Evolutionary conservation across 1,140 invertebrate species (phyloP), one percentile per base, ranked within the genome.

Genomic region (Drosophila ambigua): DNA sequence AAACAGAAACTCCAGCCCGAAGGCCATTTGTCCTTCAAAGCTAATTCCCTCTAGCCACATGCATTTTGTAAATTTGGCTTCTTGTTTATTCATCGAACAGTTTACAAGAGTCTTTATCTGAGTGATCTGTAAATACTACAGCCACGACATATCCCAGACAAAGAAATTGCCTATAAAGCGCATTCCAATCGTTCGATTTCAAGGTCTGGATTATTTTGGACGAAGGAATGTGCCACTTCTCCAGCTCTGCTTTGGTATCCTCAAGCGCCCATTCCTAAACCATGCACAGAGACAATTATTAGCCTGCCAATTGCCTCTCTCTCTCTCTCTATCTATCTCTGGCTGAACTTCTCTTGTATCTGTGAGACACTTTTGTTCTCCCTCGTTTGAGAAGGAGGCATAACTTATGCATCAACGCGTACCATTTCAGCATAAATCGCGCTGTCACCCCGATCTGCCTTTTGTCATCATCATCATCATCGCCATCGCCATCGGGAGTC

Each of bases 391-490:
- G 41, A 50, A 60, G 35, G 55, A 66, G 68, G 66, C 71, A 78
- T 85, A 82, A 87, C 82, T 82, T 87, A 87, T 87, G 82, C 82
- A 72, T 87, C 71, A 88, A 87, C 84, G 82, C 83, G 83, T 88
- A 88, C 81, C 79, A 85, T 79, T 85, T 81, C 48, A 61, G 83
- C 82, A 87, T 83, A 88, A 87, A 87, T 88, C 82, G 82, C 83
- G 52, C 78, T 83, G 83, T 82, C 83, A 83, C 75, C 82, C 78
- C 63, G 57, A 73, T 63, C 73, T 62, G 81, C 55, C 77, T 85
- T 85, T 85, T 84, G 67, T 85, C 77, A 65, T 79, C 80, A 57
- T 72, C 80, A 57, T 72, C 59, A 46, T 48, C 53, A 31, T 9
- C 28, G 31, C 60, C 50, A 16, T 9, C 28, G 31, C 60, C 50